Evolutionary conservation across 2,797 vertebrate genomes (phyloP).

Genomic region (Octomys mimax): DNA sequence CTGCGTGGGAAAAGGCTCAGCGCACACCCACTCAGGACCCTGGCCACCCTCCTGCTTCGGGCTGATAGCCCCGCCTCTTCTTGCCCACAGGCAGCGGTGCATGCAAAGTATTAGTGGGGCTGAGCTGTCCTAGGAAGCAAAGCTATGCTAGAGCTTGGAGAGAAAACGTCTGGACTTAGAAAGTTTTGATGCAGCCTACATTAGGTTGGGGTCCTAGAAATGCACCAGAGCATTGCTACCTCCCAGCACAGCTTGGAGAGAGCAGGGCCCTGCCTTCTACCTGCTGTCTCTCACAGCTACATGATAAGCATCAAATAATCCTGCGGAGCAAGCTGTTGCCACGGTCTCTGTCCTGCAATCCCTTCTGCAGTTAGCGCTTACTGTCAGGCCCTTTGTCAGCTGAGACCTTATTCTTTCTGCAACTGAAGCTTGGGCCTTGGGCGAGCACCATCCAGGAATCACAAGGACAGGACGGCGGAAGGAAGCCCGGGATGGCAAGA

Average conservation of each 20-base stretch:
- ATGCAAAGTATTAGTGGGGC: not conserved
- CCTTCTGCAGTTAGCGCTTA: not conserved
- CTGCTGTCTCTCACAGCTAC: not conserved
- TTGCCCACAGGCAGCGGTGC: too few species aligned
- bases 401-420: not conserved
- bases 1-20: not conserved
- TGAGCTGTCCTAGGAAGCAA: not conserved
- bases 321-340: not conserved
- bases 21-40: rapidly evolving
- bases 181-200: not conserved
- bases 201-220: not conserved
- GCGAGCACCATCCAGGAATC: not conserved
- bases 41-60: too few species aligned
- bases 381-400: rapidly evolving
- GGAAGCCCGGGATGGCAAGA: not conserved
- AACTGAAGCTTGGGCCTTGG: not conserved
- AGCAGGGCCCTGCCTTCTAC: not conserved
- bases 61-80: not conserved
- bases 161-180: too few species aligned
- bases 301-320: not conserved
- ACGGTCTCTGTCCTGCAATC: rapidly evolving
- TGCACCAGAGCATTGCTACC: too few species aligned
- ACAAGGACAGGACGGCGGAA: not conserved
- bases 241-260: not conserved
- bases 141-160: not conserved